Percentiles rank a stretch among this genome's conserved stretches.
Conservation (phyloP, 2,797 vertebrate genomes). For the Crocodylus rhombifer region DNA sequence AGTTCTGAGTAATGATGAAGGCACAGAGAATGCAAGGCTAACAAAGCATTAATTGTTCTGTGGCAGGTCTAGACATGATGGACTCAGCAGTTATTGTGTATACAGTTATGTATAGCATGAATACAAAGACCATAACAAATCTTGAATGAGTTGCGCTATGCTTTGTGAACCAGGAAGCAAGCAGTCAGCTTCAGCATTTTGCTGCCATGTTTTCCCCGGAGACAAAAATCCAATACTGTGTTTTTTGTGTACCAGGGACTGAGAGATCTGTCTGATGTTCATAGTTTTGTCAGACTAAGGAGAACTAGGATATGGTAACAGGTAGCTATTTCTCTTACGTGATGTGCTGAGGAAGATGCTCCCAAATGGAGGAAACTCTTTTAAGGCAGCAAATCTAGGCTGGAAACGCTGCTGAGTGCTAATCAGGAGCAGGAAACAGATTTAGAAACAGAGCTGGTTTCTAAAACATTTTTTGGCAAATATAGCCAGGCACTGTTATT, state of each 20-base stretch:
- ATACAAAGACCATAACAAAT: neutral
- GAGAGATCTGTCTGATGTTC: neutral
- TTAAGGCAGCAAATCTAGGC: neutral
- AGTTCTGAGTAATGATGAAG: neutral
- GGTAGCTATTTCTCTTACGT: neutral
- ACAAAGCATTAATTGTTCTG: neutral
- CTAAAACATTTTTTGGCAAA: neutral
- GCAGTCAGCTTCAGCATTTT: neutral
- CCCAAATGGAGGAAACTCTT: neutral
- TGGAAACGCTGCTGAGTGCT: constrained; percentile 29
- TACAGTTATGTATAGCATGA: neutral
- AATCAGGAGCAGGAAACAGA: constrained; percentile 55
- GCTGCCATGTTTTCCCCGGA: neutral
- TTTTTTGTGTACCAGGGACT: neutral
- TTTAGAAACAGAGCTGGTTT: constrained; percentile 12
- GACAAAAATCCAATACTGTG: neutral
- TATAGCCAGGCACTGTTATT: accelerated
- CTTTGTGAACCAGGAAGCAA: neutral
- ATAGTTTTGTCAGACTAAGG: neutral
- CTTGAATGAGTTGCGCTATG: neutral
- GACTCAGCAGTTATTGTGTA: neutral
- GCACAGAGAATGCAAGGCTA: neutral
- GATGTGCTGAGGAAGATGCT: neutral
- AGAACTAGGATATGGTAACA: neutral
- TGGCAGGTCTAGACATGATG: neutral